Evolutionary conservation across 2,888 invertebrate species (phyloP).

Genomic region (Drosophila histrio): DNA sequence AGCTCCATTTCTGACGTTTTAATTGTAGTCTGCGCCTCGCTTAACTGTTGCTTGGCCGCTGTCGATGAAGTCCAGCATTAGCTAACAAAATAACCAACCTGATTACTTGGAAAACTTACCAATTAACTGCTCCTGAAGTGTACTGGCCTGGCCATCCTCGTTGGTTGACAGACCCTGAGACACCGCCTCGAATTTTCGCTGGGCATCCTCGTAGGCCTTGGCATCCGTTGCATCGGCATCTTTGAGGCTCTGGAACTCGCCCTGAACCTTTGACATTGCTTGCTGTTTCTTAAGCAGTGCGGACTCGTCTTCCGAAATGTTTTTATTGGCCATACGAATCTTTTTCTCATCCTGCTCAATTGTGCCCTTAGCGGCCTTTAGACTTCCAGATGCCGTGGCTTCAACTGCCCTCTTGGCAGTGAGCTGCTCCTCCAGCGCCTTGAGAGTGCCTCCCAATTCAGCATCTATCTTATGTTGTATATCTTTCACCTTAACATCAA

Average conservation of each 20-base stretch:
- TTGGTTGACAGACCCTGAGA: conserved; percentile 92
- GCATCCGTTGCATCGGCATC: conserved; percentile 88
- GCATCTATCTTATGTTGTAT: conserved; percentile 88
- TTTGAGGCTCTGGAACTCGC: conserved; percentile 88
- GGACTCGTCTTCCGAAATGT: conserved; percentile 88
- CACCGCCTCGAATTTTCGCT: conserved; percentile 92
- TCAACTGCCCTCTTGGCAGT: conserved; percentile 88
- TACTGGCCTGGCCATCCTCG: conserved; percentile 91
- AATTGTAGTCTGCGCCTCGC: conserved; percentile 91
- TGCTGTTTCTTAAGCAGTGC: conserved; percentile 87
- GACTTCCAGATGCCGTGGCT: conserved; percentile 87
- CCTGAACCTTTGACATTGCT: conserved; percentile 86
- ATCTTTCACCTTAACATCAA: conserved; percentile 87
- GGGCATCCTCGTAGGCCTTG: conserved; percentile 89
- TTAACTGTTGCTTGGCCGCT: conserved; percentile 91
- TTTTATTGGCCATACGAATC: conserved; percentile 88
- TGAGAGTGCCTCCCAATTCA: conserved; percentile 88
- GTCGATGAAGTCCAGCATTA: background rate
- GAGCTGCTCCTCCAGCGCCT: conserved; percentile 87
- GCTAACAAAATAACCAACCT: background rate
- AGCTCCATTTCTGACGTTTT: conserved; percentile 91
- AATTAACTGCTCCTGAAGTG: conserved; percentile 95
- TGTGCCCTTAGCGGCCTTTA: conserved; percentile 88
- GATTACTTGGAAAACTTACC: conserved; percentile 84
- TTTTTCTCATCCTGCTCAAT: conserved; percentile 89